phyloP scores from a whole-genome alignment of 2,797 vertebrate species.

The Microctenopoma steveboyesi region DNA sequence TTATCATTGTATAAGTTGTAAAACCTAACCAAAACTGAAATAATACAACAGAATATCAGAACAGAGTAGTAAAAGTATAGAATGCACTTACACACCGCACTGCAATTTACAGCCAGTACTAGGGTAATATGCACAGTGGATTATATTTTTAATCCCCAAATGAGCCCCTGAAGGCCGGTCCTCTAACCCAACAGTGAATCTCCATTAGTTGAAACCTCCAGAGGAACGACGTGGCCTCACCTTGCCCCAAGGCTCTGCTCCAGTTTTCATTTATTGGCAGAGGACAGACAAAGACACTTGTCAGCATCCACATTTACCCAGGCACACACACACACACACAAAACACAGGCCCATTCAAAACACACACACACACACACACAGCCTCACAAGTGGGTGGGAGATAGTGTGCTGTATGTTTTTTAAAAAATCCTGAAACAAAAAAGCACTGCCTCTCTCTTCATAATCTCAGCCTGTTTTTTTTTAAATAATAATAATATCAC shows the following conservation, averaged over 20 bases:
- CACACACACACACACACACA: slow-evolving; percentile 10
- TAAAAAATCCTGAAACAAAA: slow-evolving; percentile 32
- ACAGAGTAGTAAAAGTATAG: background rate
- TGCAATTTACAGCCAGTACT: slow-evolving; percentile 38
- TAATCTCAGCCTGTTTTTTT: slow-evolving; percentile 23
- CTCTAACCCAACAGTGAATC: slow-evolving; percentile 74
- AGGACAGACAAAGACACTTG: slow-evolving; percentile 76
- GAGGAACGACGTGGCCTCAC: slow-evolving; percentile 71
- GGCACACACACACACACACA: slow-evolving; percentile 10
- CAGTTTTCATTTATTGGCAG: slow-evolving; percentile 75
- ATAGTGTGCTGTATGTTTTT: slow-evolving; percentile 10
- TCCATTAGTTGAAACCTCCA: slow-evolving; percentile 81
- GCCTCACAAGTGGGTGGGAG: slow-evolving; percentile 33
- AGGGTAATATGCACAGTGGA: slow-evolving; percentile 58
- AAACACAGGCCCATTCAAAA: too few relatives aligned
- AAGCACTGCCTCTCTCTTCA: slow-evolving; percentile 16
- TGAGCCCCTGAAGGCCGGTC: slow-evolving; percentile 48
- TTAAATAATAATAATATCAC: slow-evolving; percentile 41
- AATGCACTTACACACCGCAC: slow-evolving; percentile 23
- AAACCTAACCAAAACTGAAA: background rate
- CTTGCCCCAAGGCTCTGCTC: slow-evolving; percentile 79
- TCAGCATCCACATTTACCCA: slow-evolving; percentile 56
- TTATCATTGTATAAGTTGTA: background rate
- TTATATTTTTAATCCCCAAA: slow-evolving; percentile 70
- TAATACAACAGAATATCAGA: background rate